Conservation (phyloP, 2,888 invertebrate genomes). For the Stomorhina lunata region DNA sequence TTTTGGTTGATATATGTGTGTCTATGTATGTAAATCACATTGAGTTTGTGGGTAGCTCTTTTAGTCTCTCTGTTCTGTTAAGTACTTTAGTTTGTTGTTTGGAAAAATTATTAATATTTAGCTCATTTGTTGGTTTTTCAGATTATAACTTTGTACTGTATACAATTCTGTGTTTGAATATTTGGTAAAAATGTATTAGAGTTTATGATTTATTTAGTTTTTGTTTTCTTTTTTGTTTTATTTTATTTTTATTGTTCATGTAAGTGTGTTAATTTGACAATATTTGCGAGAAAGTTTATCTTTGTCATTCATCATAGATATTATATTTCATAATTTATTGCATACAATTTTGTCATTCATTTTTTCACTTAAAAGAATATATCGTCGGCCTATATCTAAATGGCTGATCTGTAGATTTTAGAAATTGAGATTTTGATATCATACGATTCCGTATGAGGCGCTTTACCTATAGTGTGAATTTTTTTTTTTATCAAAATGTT, state of each 20-base stretch:
- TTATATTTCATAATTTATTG: conserved; percentile 56
- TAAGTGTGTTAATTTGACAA: conserved; percentile 65
- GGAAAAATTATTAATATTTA: neutral
- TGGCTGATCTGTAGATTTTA: no score
- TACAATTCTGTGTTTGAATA: neutral
- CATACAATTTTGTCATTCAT: conserved; percentile 43
- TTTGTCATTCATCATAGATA: conserved; percentile 48
- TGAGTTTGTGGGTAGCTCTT: neutral
- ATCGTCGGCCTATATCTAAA: no score
- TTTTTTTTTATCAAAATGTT: no score
- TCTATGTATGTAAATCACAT: no score
- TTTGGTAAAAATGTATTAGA: neutral
- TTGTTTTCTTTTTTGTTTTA: neutral
- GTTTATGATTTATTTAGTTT: no score
- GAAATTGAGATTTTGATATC: no score
- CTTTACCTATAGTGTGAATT: no score
- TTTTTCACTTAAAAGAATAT: no score
- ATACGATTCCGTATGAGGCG: no score
- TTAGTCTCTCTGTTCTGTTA: no score
- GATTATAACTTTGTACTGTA: conserved; percentile 7
- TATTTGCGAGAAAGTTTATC: conserved; percentile 62
- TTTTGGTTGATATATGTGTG: no score
- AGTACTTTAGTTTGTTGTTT: neutral
- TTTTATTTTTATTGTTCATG: conserved; percentile 15
- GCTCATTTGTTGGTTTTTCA: conserved; percentile 29